phyloP scores from a whole-genome alignment of 2,113 vertebrate species.

The Turdus rufiventris region DNA sequence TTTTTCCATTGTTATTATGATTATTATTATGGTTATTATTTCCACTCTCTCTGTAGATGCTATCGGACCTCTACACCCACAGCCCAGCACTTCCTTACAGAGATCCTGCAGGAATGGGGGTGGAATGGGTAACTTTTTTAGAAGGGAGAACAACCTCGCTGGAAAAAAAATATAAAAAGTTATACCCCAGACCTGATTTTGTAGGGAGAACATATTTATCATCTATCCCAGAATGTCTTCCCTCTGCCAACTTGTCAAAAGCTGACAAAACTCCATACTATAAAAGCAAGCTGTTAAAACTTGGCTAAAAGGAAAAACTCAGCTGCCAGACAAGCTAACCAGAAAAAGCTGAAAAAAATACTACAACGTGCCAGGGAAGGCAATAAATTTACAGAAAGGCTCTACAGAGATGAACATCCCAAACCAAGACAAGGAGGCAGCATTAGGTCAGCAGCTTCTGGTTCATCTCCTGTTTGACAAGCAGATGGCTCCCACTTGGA shows the following conservation, averaged over 20 bases:
- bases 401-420: background rate
- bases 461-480: background rate
- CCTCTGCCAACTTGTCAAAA: slow-evolving; percentile 60
- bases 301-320: slow-evolving; percentile 65
- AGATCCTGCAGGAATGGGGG: background rate
- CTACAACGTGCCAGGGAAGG: background rate
- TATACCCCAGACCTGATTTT: background rate
- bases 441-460: background rate
- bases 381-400: background rate
- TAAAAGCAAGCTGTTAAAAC: slow-evolving; percentile 60
- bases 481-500: background rate
- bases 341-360: slow-evolving; percentile 50
- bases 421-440: background rate
- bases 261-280: slow-evolving; percentile 60
- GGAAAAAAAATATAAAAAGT: background rate
- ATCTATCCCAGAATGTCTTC: slow-evolving; percentile 29
- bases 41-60: background rate
- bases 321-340: slow-evolving; percentile 66
- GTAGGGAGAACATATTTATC: slow-evolving; percentile 33
- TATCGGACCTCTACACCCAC: background rate
- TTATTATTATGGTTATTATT: background rate
- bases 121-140: background rate
- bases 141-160: background rate
- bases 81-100: background rate
- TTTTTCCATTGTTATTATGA: fast-evolving